Evolutionary conservation across 2,888 invertebrate genomes (phyloP).

Genomic region (Colostygia pectinataria): DNA sequence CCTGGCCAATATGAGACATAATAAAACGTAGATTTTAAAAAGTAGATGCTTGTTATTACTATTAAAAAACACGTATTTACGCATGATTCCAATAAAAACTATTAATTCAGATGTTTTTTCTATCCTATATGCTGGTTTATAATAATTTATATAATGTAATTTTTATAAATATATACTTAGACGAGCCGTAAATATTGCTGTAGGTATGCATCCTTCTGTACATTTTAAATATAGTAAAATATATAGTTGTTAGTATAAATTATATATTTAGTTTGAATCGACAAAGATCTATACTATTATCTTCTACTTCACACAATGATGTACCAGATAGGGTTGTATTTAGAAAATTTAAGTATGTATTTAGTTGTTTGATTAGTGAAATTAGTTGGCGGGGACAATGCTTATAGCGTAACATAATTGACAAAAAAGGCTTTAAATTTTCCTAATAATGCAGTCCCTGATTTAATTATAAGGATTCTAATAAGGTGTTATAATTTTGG

Average conservation of each 20-base stretch:
- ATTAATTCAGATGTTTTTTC: no score
- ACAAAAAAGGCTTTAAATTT: conserved; percentile 46
- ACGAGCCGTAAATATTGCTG: background rate
- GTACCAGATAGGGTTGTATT: conserved; percentile 62
- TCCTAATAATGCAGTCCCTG: conserved; percentile 39
- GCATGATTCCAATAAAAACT: background rate
- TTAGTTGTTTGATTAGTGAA: conserved; percentile 52
- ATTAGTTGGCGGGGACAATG: conserved; percentile 40
- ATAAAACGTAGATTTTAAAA: no score
- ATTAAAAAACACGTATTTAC: no score
- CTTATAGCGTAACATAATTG: conserved; percentile 39
- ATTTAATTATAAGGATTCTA: conserved; percentile 36
- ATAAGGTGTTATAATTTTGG: conserved; percentile 20
- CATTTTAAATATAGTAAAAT: conserved; percentile 20
- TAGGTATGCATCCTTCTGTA: conserved; percentile 1
- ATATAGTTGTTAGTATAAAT: conserved; percentile 2
- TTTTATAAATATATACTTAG: conserved; percentile 1
- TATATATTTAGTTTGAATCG: conserved; percentile 11
- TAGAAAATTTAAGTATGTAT: conserved; percentile 64
- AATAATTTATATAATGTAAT: background rate
- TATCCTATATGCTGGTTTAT: no score
- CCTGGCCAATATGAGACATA: no score
- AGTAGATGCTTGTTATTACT: no score
- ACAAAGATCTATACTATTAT: conserved; percentile 22
- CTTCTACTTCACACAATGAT: conserved; percentile 39